phyloP scores from a whole-genome alignment of 2,113 vertebrate species.

The Sterna hirundo region DNA sequence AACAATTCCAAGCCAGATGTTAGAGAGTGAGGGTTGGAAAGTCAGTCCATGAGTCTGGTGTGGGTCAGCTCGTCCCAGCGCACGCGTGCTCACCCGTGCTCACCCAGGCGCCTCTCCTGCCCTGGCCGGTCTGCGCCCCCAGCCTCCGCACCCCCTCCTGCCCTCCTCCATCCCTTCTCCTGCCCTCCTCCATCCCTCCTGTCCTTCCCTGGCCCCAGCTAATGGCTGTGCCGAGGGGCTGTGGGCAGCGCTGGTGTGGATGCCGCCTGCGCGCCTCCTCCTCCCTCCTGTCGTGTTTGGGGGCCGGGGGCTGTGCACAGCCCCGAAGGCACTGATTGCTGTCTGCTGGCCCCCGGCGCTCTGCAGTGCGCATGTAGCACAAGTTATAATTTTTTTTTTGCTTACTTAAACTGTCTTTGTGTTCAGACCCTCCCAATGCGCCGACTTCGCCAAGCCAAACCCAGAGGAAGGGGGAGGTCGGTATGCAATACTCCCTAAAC shows the following conservation, averaged over 20 bases:
- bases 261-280: accelerated
- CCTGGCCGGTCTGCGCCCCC: accelerated
- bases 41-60: accelerated
- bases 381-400: background rate
- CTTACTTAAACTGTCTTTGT: background rate
- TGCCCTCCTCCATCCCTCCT: background rate
- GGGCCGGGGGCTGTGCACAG: accelerated
- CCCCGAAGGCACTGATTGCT: accelerated
- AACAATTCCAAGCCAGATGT: background rate
- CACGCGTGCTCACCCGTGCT: accelerated
- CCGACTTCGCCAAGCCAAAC: background rate
- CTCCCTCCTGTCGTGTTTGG: accelerated
- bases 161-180: background rate
- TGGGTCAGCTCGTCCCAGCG: accelerated
- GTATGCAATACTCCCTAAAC: background rate
- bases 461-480: background rate
- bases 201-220: background rate
- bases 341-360: background rate
- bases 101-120: accelerated
- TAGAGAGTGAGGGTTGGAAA: background rate
- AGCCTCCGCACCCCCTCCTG: accelerated
- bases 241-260: accelerated
- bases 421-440: background rate
- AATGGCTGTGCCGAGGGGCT: background rate
- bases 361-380: accelerated